phyloP scores from a whole-genome alignment of 1,140 invertebrate species.

The Ceratoteleas bidentatus region DNA sequence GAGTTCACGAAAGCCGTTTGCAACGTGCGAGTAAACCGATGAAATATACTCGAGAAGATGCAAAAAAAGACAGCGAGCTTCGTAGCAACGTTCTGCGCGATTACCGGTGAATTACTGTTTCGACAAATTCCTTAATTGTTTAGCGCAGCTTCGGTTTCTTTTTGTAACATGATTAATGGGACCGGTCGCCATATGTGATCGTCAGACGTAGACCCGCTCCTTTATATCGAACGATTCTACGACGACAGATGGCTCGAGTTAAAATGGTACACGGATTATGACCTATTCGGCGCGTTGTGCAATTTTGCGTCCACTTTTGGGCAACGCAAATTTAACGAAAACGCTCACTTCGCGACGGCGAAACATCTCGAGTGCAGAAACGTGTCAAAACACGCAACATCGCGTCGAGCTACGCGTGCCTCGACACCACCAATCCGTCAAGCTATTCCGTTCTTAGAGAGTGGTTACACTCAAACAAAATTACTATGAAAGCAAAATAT shows the following conservation, averaged over 20 bases:
- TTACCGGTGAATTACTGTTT: neutral
- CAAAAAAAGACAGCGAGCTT: too few species aligned
- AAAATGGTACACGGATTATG: conserved; percentile 62
- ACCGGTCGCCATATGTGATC: conserved; percentile 55
- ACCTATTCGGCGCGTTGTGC: conserved; percentile 35
- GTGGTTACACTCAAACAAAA: too few species aligned
- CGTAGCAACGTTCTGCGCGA: neutral
- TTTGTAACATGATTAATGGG: conserved; percentile 39
- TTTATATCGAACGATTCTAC: conserved; percentile 45
- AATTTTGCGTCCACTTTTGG: conserved; percentile 28
- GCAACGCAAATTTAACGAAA: conserved; percentile 4
- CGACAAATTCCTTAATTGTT: conserved; percentile 41
- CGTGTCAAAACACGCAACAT: conserved; percentile 8
- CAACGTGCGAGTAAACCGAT: neutral
- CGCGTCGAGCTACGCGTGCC: conserved; percentile 12
- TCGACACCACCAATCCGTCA: conserved; percentile 18
- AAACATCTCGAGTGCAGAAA: neutral
- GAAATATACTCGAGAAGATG: neutral
- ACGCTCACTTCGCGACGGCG: conserved; percentile 3
- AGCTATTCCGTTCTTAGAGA: conserved; percentile 25
- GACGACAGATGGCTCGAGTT: conserved; percentile 62
- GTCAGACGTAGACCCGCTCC: conserved; percentile 35
- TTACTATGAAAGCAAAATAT: too few species aligned
- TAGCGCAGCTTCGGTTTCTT: conserved; percentile 21
- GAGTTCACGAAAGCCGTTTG: too few species aligned